These are phyloP conservation scores for Leuciscus idus DNA, from an alignment of 2,113 vertebrate species.

Conservation along the genomic window DNA sequence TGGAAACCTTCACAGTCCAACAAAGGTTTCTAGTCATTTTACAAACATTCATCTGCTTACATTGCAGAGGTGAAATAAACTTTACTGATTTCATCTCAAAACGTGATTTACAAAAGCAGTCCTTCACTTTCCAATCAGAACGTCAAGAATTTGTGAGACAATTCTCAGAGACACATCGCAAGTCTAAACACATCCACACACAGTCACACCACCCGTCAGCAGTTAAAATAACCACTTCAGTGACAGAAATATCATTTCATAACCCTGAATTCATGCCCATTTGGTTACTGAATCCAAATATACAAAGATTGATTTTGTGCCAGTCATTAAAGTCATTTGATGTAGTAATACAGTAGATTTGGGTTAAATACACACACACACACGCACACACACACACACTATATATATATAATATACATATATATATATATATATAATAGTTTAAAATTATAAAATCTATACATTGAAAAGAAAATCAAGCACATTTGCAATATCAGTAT, in stretches of 20 bases:
- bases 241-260: slow-evolving; percentile 4
- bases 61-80: slow-evolving; percentile 27
- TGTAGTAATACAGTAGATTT: slow-evolving; percentile 24
- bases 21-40: slow-evolving; percentile 57
- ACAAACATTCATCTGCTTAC: slow-evolving; percentile 52
- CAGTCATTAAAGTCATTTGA: neutral
- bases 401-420: neutral
- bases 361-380: neutral
- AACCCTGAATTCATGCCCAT: neutral
- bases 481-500: neutral
- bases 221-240: slow-evolving; percentile 11
- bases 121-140: slow-evolving; percentile 2
- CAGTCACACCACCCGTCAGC: slow-evolving; percentile 12
- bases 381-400: neutral
- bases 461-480: slow-evolving; percentile 24
- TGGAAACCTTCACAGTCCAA: slow-evolving; percentile 62
- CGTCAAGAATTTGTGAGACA: neutral
- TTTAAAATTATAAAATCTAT: slow-evolving; percentile 15
- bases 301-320: neutral
- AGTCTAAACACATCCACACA: slow-evolving; percentile 15
- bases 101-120: slow-evolving; percentile 25
- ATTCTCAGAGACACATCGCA: neutral
- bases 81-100: slow-evolving; percentile 19
- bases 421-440: neutral
- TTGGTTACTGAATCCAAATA: slow-evolving; percentile 11